Evolutionary conservation across 2,888 invertebrate species (phyloP), one percentile per base, ranked within the genome.

Genomic region (Brachypalpus laphriformis): DNA sequence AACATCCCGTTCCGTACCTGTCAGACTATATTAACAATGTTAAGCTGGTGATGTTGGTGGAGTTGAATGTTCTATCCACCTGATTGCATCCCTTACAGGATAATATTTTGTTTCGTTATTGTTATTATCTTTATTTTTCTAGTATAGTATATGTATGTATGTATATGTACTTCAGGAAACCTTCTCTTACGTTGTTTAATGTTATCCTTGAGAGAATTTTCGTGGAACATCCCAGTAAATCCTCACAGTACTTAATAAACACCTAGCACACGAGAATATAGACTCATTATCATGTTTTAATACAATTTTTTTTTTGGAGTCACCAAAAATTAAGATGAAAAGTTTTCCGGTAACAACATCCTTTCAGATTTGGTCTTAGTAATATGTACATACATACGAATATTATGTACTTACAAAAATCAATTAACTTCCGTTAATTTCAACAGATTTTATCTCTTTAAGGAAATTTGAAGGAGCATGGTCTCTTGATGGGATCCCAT

Each of bases 61-160:
- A 20, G 56, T 28, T 66, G 28, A 11, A 16, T 37, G 34, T 18
- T 1, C 11, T 51, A 18, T 16, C 8, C 25, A 11, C 45, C 6
- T 57, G 57, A 51, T 68, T 57, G 45, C 49, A 76, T 57, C 51
- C 65, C 20, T 49, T 68, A 49, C 59, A 76, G 75, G 75, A 49
- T 49, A 76, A 76, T 66, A 76, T 76, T 76, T 76, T 51, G 68
- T 68, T 59, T 76, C 14, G 59, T 68, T 76, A 68, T 76, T 68
- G 76, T 68, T 76, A 76, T 68, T 68, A 76, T 76, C 59, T 76
- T 68, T 42, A 59, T 68, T 68, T 47, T 49, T 16, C 28, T 22
- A 20, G 34, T n/a, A 28, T 37, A 16, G 28, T 28, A n/a, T n/a
- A n/a, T n/a, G n/a, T n/a, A n/a, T n/a, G n/a, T n/a, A n/a, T n/a